Evolutionary conservation across 1,140 invertebrate genomes (phyloP).

Genomic region (Helicoverpa armigera): DNA sequence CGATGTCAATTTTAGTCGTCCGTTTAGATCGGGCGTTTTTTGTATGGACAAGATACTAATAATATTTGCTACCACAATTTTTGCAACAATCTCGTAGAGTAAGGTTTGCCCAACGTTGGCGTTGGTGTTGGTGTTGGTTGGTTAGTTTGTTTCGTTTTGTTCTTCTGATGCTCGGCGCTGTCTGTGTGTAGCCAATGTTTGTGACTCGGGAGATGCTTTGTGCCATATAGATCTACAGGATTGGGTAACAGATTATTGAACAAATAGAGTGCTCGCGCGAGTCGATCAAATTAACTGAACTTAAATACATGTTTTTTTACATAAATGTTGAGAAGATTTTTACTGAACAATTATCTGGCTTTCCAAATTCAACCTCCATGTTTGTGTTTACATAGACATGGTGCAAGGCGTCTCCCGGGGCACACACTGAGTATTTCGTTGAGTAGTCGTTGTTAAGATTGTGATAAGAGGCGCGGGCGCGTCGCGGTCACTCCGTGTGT

Average conservation of each 20-base stretch:
- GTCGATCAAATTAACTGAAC: not conserved
- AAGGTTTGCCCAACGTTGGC: constrained; percentile 72
- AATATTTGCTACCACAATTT: constrained; percentile 82
- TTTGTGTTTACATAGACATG: not conserved
- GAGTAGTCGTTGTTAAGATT: constrained; percentile 77
- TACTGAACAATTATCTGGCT: too few species aligned
- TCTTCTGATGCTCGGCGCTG: constrained; percentile 49
- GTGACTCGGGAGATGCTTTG: not conserved
- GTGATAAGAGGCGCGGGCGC: constrained; percentile 73
- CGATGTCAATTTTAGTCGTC: constrained; percentile 83
- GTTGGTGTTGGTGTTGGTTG: constrained; percentile 67
- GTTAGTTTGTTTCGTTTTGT: constrained; percentile 55
- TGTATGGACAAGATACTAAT: constrained; percentile 65
- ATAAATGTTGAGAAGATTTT: too few species aligned
- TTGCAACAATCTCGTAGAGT: constrained; percentile 74
- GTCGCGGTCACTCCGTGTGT: constrained; percentile 54
- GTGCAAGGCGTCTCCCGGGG: not conserved
- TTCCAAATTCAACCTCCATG: too few species aligned
- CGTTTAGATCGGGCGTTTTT: constrained; percentile 73
- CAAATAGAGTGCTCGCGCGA: not conserved
- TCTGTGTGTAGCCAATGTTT: constrained; percentile 24
- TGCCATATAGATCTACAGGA: not conserved
- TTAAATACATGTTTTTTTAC: too few species aligned
- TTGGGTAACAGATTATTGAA: not conserved
- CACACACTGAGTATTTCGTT: not conserved